Evolutionary conservation across 1,140 invertebrate genomes (phyloP).

Genomic region (Cydia amplana): DNA sequence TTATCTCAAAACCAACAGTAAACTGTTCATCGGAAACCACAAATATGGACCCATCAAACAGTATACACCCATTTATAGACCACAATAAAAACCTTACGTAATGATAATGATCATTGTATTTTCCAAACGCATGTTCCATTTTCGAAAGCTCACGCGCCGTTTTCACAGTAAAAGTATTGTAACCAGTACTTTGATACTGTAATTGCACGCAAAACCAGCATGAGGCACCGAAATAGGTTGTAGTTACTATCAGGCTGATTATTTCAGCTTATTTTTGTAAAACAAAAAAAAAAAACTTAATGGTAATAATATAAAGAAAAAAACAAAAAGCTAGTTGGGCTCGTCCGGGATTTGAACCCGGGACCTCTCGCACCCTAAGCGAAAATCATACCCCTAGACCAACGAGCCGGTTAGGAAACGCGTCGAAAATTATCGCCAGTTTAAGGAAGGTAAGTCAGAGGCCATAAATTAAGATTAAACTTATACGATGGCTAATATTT

Average conservation of each 20-base stretch:
- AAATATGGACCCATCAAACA: slow-evolving; percentile 1
- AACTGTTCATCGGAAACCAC: slow-evolving; percentile 6
- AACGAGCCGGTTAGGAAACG: slow-evolving; percentile 36
- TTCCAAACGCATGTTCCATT: slow-evolving; percentile 49
- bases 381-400: slow-evolving; percentile 50
- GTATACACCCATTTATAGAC: slow-evolving; percentile 13
- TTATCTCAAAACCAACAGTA: slow-evolving; percentile 3
- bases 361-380: slow-evolving; percentile 49
- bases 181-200: slow-evolving; percentile 2
- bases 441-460: background rate
- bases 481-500: background rate
- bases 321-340: slow-evolving; percentile 39
- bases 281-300: no score
- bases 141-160: slow-evolving; percentile 55
- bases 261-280: no score
- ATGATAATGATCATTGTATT: slow-evolving; percentile 29
- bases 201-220: slow-evolving; percentile 3
- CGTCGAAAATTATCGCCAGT: background rate
- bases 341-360: slow-evolving; percentile 39
- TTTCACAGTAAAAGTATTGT: background rate
- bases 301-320: background rate
- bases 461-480: slow-evolving; percentile 3
- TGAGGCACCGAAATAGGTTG: slow-evolving; percentile 34
- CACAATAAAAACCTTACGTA: slow-evolving; percentile 16
- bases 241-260: no score